Evolutionary conservation across 2,113 vertebrate genomes (phyloP).

Genomic region (Colaptes auratus): DNA sequence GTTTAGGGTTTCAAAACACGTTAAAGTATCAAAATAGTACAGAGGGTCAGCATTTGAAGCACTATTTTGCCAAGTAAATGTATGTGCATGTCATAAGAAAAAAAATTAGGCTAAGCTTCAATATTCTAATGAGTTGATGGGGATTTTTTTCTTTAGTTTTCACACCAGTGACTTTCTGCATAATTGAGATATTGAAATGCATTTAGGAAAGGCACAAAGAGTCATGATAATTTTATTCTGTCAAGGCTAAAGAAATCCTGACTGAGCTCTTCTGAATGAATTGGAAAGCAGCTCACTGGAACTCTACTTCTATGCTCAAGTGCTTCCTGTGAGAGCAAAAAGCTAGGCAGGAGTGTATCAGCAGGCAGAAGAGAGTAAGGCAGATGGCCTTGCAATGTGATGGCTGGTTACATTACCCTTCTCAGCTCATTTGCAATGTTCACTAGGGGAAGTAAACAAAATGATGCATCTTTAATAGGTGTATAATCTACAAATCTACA

Average conservation of each 20-base stretch:
- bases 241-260: neutral
- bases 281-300: neutral
- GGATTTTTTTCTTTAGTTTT: neutral
- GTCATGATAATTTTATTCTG: neutral
- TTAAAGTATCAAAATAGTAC: neutral
- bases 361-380: neutral
- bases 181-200: neutral
- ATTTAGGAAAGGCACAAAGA: neutral
- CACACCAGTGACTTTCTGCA: neutral
- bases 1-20: neutral
- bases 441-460: neutral
- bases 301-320: neutral
- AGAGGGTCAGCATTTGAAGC: neutral
- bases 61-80: neutral
- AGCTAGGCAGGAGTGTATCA: neutral
- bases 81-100: neutral
- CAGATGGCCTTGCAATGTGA: neutral
- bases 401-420: neutral
- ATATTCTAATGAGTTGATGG: neutral
- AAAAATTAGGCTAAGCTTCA: neutral
- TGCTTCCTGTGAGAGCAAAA: neutral
- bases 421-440: neutral
- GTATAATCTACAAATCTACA: neutral
- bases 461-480: neutral
- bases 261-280: neutral